phyloP scores from a whole-genome alignment of 2,113 vertebrate genomes.

The Trematocara stigmaticum region DNA sequence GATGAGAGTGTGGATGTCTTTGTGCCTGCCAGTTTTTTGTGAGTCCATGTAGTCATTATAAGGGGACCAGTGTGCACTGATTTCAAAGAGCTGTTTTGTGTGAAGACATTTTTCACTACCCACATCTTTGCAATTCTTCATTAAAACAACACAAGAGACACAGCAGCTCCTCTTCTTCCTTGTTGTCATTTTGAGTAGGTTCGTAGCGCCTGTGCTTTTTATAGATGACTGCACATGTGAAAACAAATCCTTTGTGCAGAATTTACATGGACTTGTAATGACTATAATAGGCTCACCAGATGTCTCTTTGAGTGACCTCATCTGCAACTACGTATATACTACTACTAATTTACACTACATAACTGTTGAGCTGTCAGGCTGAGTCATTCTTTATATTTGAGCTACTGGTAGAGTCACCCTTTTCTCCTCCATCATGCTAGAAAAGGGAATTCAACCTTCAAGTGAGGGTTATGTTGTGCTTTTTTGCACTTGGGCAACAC shows the following conservation, averaged over 20 bases:
- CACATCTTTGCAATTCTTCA: neutral
- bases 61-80: neutral
- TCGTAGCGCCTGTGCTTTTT: neutral
- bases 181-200: neutral
- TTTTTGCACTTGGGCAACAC: neutral
- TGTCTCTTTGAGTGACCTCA: neutral
- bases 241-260: neutral
- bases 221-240: neutral
- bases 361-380: neutral
- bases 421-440: neutral
- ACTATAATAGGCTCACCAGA: neutral
- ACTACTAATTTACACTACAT: neutral
- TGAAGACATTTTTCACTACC: neutral
- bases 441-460: neutral
- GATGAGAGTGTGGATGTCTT: neutral
- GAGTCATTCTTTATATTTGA: neutral
- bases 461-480: neutral
- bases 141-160: neutral
- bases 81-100: neutral
- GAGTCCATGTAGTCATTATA: neutral
- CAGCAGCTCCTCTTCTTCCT: neutral
- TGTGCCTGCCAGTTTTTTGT: neutral
- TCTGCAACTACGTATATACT: neutral
- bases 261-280: neutral
- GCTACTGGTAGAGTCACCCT: neutral